phyloP scores from a whole-genome alignment of 1,140 invertebrate genomes.

The Manduca sexta region DNA sequence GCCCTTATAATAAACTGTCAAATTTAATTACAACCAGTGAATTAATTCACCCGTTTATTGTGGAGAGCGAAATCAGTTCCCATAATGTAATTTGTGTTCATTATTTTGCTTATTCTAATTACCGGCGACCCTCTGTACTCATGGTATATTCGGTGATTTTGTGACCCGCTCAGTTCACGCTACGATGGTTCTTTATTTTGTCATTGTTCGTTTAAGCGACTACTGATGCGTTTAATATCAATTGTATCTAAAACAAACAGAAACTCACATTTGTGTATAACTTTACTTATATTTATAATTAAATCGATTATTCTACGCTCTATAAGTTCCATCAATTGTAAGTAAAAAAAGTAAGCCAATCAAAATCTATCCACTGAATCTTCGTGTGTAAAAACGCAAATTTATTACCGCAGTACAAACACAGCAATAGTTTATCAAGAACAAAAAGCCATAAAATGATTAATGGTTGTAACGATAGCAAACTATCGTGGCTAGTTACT shows the following conservation, averaged over 20 bases:
- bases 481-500: background rate
- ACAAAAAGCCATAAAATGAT: constrained; percentile 12
- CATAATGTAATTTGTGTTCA: constrained; percentile 37
- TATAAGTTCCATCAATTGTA: too few species aligned
- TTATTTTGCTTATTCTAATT: constrained; percentile 60
- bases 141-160: constrained; percentile 32
- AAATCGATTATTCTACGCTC: too few species aligned
- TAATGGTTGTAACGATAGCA: constrained; percentile 7
- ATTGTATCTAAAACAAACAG: too few species aligned
- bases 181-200: constrained; percentile 24
- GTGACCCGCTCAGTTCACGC: constrained; percentile 40
- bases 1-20: too few species aligned
- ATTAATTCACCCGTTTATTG: background rate
- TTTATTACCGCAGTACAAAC: too few species aligned
- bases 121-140: constrained; percentile 27
- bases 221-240: background rate
- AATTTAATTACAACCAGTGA: too few species aligned
- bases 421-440: constrained; percentile 1
- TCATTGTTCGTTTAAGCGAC: constrained; percentile 24
- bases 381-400: too few species aligned
- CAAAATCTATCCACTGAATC: too few species aligned
- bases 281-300: too few species aligned
- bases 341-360: too few species aligned
- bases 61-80: constrained; percentile 27
- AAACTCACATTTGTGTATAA: too few species aligned